These are phyloP conservation scores for Hystrix cristata DNA, from an alignment of 2,113 vertebrate species.

Conservation along the genomic window DNA sequence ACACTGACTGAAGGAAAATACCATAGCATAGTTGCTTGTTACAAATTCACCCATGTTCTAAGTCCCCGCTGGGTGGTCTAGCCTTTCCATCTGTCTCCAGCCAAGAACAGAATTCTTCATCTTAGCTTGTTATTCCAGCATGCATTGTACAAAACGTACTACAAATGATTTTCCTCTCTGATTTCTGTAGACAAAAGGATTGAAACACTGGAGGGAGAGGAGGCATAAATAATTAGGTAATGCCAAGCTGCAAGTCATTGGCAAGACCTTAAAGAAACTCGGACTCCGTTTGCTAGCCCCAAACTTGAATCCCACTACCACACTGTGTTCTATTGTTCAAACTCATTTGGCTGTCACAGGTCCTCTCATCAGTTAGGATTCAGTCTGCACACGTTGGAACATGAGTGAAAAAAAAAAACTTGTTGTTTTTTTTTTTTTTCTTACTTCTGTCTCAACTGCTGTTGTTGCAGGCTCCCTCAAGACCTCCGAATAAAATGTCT, in stretches of 20 bases:
- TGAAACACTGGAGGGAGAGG: constrained; percentile 14
- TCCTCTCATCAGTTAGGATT: constrained; percentile 42
- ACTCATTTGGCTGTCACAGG: constrained; percentile 58
- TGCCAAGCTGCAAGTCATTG: constrained; percentile 44
- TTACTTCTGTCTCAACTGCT: constrained; percentile 36
- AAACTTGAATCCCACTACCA: neutral
- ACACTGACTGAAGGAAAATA: neutral
- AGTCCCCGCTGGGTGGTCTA: constrained; percentile 50
- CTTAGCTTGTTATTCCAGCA: neutral
- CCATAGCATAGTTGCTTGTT: neutral
- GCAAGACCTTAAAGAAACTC: constrained; percentile 72
- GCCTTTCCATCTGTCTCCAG: neutral
- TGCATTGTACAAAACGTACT: neutral
- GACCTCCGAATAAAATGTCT: constrained; percentile 50
- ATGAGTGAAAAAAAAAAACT: neutral
- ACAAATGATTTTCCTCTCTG: constrained; percentile 14
- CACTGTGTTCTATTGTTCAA: constrained; percentile 47
- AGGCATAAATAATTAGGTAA: constrained; percentile 42
- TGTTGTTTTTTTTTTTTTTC: neutral
- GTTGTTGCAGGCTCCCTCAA: constrained; percentile 33
- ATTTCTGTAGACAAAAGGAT: constrained; percentile 45
- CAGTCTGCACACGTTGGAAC: constrained; percentile 44
- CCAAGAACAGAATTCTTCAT: constrained; percentile 45
- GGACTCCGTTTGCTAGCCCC: neutral
- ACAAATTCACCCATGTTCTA: constrained; percentile 9